Base-by-base conservation (phyloP, 1,140 invertebrate species). In the Drosophila sproati region DNA sequence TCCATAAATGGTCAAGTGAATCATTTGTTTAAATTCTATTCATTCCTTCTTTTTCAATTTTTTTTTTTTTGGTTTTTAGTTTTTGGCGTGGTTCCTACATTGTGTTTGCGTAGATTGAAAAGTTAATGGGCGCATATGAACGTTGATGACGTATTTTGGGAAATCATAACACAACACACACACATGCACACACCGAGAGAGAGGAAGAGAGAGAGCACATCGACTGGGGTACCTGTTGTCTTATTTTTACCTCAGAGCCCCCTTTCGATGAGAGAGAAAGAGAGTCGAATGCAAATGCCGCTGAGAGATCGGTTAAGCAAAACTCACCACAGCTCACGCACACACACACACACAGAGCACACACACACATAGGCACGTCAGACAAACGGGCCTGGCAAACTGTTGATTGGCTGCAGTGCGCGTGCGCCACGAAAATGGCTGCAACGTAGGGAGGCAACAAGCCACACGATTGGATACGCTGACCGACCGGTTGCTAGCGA, bases 341-440 rank as follows among this genome's bases (percentile, higher is more conserved):
- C 47, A 48, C 68, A 55, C 47, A 34, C 50, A 29, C 43, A 35
- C 60, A 67, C 20, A 20, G 20, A 20, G 20, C 20, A 41, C 51
- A 7, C 48, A 39, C 41, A 50, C 50, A n/a, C 37, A 60, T 5
- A 43, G 34, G 45, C 3, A 47, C n/a, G 51, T 47, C 20, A 10
- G 50, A 32, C 51, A 57, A 67, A 79, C 76, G 63, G 82, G 80
- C 82, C 80, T 80, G 77, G 85, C 81, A 91, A 92, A 91, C 89
- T 91, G 91, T 91, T 92, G 91, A 92, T 92, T 92, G 91, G 91
- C 70, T 86, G 78, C 69, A 78, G 70, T 92, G 91, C 91, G 91
- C 91, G 68, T 92, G 91, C 91, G 91, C 91, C 82, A 77, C 76
- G 91, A 92, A 92, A 92, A 92, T 92, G 91, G 91, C 91, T 92